A percentile compares a stretch with the other conserved stretches of the same genome.
Evolutionary conservation across 1,140 invertebrate genomes (phyloP).

Genomic region (Drosophila lacteicornis): DNA sequence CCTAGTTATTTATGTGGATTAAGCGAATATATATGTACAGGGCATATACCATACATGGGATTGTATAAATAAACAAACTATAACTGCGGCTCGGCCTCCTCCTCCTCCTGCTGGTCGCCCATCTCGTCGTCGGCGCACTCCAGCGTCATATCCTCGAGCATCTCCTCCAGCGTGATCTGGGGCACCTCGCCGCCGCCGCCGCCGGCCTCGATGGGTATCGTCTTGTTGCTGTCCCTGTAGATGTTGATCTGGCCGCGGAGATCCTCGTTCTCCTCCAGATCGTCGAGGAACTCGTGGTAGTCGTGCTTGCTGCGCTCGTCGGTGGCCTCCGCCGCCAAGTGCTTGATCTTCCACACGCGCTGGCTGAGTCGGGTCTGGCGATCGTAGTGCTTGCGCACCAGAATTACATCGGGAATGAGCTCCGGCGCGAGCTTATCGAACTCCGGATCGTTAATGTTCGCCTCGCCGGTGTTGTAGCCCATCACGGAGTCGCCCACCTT

Average conservation of each 20-base stretch:
- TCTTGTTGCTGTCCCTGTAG: conserved; percentile 91
- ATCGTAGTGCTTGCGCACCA: conserved; percentile 98
- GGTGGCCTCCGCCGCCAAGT: conserved; percentile 90
- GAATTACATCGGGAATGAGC: conserved; percentile 93
- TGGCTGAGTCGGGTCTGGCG: conserved; percentile 88
- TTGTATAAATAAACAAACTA: conserved; percentile 41
- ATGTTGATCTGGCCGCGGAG: conserved; percentile 97
- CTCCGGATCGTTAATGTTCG: conserved; percentile 95
- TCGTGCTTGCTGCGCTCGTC: conserved; percentile 89
- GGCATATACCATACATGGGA: conserved; percentile 27
- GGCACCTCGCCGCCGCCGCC: conserved; percentile 89
- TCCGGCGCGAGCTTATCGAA: conserved; percentile 93
- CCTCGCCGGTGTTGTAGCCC: conserved; percentile 95
- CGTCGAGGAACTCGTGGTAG: conserved; percentile 98
- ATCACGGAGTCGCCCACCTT: conserved; percentile 96
- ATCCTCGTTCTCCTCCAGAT: conserved; percentile 97
- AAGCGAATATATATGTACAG: conserved; percentile 42
- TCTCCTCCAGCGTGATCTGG: conserved; percentile 96
- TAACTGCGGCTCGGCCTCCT: conserved; percentile 50
- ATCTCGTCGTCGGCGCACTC: conserved; percentile 89
- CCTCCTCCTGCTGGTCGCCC: conserved; percentile 84
- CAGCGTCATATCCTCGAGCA: conserved; percentile 97
- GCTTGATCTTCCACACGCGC: conserved; percentile 97
- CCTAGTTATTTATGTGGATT: conserved; percentile 38
- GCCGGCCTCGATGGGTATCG: conserved; percentile 89